phyloP scores from a whole-genome alignment of 2,888 invertebrate species.

The Drosophila atripex region DNA sequence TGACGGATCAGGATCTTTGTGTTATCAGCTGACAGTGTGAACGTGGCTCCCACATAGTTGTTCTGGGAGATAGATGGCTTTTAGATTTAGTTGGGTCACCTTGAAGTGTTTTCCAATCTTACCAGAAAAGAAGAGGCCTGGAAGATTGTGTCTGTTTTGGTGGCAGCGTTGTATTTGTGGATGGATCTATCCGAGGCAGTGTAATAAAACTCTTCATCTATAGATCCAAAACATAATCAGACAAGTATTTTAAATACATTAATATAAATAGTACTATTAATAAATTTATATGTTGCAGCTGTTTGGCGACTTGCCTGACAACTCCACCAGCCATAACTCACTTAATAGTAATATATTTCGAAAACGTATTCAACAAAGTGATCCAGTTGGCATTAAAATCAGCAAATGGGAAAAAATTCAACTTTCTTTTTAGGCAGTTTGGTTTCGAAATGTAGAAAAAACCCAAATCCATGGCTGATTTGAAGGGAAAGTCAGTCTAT shows the following conservation, averaged over 20 bases:
- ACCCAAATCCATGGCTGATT: background rate
- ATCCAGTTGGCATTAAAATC: background rate
- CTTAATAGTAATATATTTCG: background rate
- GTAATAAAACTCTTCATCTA: constrained; percentile 86
- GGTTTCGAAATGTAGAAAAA: too few relatives aligned
- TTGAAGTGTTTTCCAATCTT: constrained; percentile 4
- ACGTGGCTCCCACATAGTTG: constrained; percentile 76
- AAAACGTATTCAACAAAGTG: constrained; percentile 2
- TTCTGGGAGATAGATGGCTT: constrained; percentile 61
- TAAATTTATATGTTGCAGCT: background rate
- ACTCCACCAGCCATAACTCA: background rate
- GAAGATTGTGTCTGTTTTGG: constrained; percentile 59
- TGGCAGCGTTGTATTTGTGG: constrained; percentile 84
- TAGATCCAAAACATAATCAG: constrained; percentile 11
- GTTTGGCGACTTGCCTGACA: background rate
- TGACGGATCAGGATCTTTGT: constrained; percentile 80
- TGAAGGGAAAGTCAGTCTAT: background rate
- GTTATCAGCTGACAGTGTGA: constrained; percentile 82
- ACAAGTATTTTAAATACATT: background rate
- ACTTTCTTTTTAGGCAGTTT: background rate
- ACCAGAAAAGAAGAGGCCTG: constrained; percentile 73
- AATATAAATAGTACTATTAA: background rate
- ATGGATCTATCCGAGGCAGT: constrained; percentile 75
- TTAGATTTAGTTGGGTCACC: background rate
- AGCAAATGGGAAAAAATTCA: background rate